Base-by-base conservation (phyloP, 2,888 invertebrate genomes). In the Clusia tigrina region DNA sequence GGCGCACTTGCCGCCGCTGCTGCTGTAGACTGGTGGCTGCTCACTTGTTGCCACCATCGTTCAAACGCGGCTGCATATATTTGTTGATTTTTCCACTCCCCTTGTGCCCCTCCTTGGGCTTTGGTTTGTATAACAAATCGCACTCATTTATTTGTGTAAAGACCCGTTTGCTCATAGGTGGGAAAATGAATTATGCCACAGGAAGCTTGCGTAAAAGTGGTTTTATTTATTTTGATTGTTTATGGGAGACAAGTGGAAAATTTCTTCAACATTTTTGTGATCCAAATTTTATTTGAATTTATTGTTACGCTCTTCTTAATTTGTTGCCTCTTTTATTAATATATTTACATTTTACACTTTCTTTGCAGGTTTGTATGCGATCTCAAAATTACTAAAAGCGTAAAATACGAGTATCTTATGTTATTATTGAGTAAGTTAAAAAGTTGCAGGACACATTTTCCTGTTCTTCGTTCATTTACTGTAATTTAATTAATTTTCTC, bases 1-100 rank as follows among this genome's bases (percentile, higher is more conserved):
- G 48, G 48, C 48, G 48, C 48, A 48, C 48, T 48, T 48, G 48
- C 22, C 22, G 48, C 10, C 6, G 6, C 42, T 42, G 42, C 42
- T 42, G 42, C 42, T 32, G 32, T 12, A 9, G 32, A 12, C 12
- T 32, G 32, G 6, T 32, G 32, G 32, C 12, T 32, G 32, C 32
- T 32, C 12, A 15, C 22, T 48, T 32, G 48, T 48, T 48, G 48
- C 22, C 12, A n/a, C 42, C 9, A 42, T 17, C 42, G 42, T 12
- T 32, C n/a, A n/a, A 32, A 32, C 6, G 32, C 12, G 3, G n/a
- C 42, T 17, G n/a, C 42, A 42, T 15, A 42, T 32, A 3, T 3
- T 42, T 42, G 20, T 48, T 12, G 20, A 20, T 48, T 20, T 48
- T 48, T 48, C 5, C 48, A 18, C 5, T 20, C 5, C 12, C 22